Evolutionary conservation across 1,140 invertebrate genomes (phyloP).

Genomic region (Drosophila pallidifrons): DNA sequence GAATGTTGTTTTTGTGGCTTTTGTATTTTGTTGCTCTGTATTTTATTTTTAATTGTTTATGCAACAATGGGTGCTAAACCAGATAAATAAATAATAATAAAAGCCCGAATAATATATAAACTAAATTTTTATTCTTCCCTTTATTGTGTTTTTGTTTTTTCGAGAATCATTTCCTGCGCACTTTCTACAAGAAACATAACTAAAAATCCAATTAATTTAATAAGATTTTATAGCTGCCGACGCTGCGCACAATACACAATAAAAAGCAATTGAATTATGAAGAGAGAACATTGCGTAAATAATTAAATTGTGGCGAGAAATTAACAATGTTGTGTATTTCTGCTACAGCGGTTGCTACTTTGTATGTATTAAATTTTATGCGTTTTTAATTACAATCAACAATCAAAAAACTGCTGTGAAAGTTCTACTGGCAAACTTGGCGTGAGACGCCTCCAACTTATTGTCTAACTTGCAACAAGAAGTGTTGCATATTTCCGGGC

Average conservation of each 20-base stretch:
- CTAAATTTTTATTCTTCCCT: constrained; percentile 52
- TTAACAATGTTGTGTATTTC: constrained; percentile 36
- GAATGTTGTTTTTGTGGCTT: constrained; percentile 49
- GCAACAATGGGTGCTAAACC: constrained; percentile 83
- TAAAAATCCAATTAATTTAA: constrained; percentile 78
- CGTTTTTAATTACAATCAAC: constrained; percentile 66
- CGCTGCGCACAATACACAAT: constrained; percentile 64
- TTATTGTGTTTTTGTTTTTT: constrained; percentile 21
- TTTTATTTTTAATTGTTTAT: constrained; percentile 77
- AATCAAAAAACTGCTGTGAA: constrained; percentile 24
- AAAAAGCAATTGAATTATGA: constrained; percentile 81
- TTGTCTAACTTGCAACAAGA: neutral
- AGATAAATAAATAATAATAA: constrained; percentile 80
- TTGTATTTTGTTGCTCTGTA: constrained; percentile 38
- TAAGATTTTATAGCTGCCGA: constrained; percentile 68
- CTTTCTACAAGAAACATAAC: constrained; percentile 59
- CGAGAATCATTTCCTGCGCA: constrained; percentile 71
- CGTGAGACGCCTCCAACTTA: neutral
- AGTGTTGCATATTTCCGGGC: constrained; percentile 46
- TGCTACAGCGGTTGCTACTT: constrained; percentile 40
- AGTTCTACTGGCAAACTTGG: neutral
- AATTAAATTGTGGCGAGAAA: constrained; percentile 46
- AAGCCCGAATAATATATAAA: constrained; percentile 69
- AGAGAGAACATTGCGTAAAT: constrained; percentile 68
- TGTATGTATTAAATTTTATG: constrained; percentile 67